Base-by-base conservation (phyloP, 2,113 vertebrate species). In the Macrotus californicus region DNA sequence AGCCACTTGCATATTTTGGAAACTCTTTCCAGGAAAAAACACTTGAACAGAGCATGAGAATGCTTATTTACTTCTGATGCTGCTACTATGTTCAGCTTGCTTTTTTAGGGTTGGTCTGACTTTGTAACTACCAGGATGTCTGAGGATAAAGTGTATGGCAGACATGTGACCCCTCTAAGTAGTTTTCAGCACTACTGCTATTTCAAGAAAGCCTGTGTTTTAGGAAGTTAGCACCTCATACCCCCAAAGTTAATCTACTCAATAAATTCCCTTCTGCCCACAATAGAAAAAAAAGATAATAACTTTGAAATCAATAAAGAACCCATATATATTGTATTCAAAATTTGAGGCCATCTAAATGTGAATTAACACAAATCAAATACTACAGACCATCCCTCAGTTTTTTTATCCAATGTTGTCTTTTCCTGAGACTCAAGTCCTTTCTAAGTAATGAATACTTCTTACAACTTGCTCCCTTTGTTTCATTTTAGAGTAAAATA, bases 401-500 rank as follows among this genome's bases (percentile, higher is more conserved):
- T 14, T 59, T 41, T 66, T 64, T 56, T 11, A 69, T 41, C 22
- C 29, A 24, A 7, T n/a, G 7, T 81, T 84, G 22, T 82, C 48
- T 56, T 81, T 89, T 89, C 73, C 39, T 81, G 56, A 94, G 56
- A 79, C 39, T n/a, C 29, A 75, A 46, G 76, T 72, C 12, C 11
- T 93, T 87, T 73, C 36, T 19, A 76, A 26, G 43, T 91, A 66
- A 77, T 88, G 43, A 77, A 52, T 85, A 85, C 61, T 93, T 95
- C 34, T 87, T 9, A 21, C 13, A 89, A 81, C 4, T 43, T 93
- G 72, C 56, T 66, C 67, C 15, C 29, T 88, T 91, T 54, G n/a
- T 92, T 94, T 89, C 36, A 93, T 36, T 84, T 81, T n/a, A 50
- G 93, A 81, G 8, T 95, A 50, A 95, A 81, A 6, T 93, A 56